Percentiles rank a stretch among this genome's conserved stretches.
Conservation (phyloP, 2,888 invertebrate species). For the Dromius quadrimaculatus region DNA sequence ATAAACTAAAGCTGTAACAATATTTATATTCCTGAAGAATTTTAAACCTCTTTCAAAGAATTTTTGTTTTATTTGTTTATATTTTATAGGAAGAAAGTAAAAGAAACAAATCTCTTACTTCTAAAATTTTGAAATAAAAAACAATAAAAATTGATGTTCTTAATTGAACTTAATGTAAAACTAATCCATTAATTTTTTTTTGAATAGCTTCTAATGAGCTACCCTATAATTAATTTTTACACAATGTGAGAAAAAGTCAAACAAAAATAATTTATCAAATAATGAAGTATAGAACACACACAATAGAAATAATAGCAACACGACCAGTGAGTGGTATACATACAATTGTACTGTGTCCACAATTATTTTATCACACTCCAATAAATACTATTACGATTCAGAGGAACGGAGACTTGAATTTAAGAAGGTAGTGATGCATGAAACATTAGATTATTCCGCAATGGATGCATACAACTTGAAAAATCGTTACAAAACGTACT, state of each 20-base stretch:
- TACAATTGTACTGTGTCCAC: slow-evolving; percentile 57
- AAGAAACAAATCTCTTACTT: no score
- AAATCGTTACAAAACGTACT: slow-evolving; percentile 37
- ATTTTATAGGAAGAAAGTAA: no score
- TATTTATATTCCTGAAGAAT: no score
- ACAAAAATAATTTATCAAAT: slow-evolving; percentile 20
- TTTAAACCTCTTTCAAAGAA: no score
- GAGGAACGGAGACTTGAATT: slow-evolving; percentile 29
- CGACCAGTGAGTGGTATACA: slow-evolving; percentile 23
- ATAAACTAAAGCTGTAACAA: no score
- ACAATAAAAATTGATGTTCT: no score
- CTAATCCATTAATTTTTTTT: no score
- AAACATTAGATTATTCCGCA: slow-evolving; percentile 34
- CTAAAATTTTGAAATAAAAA: no score
- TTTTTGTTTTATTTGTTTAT: no score
- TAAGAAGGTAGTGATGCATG: slow-evolving; percentile 42
- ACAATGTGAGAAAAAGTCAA: not conserved
- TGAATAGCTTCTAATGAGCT: no score
- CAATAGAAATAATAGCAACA: slow-evolving; percentile 15
- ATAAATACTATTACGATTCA: slow-evolving; percentile 66
- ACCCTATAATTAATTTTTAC: no score
- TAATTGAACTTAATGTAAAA: no score
- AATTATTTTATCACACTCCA: slow-evolving; percentile 67
- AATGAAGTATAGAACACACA: slow-evolving; percentile 22
- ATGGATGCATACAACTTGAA: slow-evolving; percentile 37